These are phyloP conservation scores for Cepaea nemoralis DNA, from an alignment of 1,140 invertebrate species.

Conservation along the genomic window DNA sequence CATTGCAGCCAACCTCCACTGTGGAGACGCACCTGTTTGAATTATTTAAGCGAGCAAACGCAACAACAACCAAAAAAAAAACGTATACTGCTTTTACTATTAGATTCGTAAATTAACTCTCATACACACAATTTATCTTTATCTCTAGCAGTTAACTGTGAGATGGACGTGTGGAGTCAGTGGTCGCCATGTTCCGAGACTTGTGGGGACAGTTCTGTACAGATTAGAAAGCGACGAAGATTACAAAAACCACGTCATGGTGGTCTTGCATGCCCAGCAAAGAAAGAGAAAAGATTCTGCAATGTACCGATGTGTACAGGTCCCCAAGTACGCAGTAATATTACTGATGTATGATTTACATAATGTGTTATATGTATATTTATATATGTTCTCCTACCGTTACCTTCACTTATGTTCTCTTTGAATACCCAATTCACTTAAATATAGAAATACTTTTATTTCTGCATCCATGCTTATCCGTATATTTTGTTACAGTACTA, in stretches of 20 bases:
- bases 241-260: constrained; percentile 53
- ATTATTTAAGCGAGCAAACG: background rate
- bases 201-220: constrained; percentile 57
- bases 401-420: too few species aligned
- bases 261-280: constrained; percentile 54
- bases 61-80: too few species aligned
- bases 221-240: constrained; percentile 51
- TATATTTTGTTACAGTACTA: too few species aligned
- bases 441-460: too few species aligned
- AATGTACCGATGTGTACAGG: constrained; percentile 54
- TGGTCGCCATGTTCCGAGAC: constrained; percentile 61
- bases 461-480: too few species aligned
- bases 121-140: background rate
- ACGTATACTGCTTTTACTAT: too few species aligned
- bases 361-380: background rate
- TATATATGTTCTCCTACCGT: too few species aligned
- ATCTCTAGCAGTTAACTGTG: constrained; percentile 59
- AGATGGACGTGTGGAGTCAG: constrained; percentile 54
- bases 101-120: too few species aligned
- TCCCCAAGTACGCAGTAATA: constrained; percentile 49
- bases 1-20: too few species aligned
- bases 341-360: background rate
- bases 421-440: too few species aligned
- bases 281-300: constrained; percentile 60
- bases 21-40: too few species aligned